Evolutionary conservation across 2,797 vertebrate genomes (phyloP), one percentile per base, ranked within the genome.

Genomic region (Benthosema pterotum): DNA sequence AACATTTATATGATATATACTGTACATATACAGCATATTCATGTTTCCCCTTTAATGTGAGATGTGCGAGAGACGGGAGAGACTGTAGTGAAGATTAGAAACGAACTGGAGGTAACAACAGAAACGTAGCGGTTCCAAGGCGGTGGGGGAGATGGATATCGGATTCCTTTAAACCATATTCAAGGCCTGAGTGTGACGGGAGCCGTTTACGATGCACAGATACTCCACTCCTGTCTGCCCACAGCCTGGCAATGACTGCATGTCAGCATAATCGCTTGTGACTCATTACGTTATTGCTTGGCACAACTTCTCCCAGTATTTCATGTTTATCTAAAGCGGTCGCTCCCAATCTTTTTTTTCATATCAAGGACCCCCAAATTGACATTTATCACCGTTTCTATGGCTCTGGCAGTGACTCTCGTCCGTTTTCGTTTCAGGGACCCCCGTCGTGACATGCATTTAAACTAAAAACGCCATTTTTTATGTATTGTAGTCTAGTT

Each of bases 151-250:
- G 72, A 74, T 63, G 57, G 52, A 74, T 82, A 71, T 74, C 71
- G 79, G 64, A 64, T 76, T 65, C 18, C 42, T 52, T n/a, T 60
- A 71, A 82, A 78, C 46, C 60, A 65, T 59, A 75, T 38, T 38
- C 53, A 72, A 79, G 65, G 49, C 66, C 38, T 59, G 56, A 70
- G 57, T 50, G 47, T 73, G 72, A 78, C 75, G 59, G 47, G 63
- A 74, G 62, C 50, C 50, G 48, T 58, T 75, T 72, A 70, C 4
- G 48, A 71, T 64, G 75, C 57, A 48, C 77, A 81, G 80, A 79
- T 65, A 60, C 75, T 63, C 65, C 45, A 13, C 45, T 57, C 75
- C 59, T 9, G 19, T 61, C 71, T 78, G 67, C 76, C 81, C 82
- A 47, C 67, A 60, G 60, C 49, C 63, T 78, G 67, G 73, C 50